These are phyloP conservation scores for Otus sunia DNA, from an alignment of 2,113 vertebrate species.

Conservation along the genomic window DNA sequence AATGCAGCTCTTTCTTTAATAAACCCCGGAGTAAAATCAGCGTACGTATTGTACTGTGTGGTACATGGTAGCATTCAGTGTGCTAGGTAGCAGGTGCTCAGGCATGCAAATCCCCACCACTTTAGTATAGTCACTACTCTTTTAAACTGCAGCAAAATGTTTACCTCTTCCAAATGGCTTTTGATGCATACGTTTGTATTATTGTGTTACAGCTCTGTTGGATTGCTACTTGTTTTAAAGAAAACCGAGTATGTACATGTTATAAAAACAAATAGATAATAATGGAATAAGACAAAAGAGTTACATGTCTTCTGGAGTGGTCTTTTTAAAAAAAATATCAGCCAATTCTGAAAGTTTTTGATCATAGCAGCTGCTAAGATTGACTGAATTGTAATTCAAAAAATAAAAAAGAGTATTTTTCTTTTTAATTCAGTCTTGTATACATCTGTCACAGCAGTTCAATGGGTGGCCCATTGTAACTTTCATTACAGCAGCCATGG, in stretches of 20 bases:
- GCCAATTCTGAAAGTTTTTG: background rate
- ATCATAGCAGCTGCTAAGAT: background rate
- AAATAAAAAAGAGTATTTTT: background rate
- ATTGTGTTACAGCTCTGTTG: background rate
- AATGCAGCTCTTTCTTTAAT: background rate
- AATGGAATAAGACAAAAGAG: background rate
- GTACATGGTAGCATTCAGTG: background rate
- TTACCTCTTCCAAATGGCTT: background rate
- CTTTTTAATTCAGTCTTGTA: background rate
- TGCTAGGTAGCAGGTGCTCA: background rate
- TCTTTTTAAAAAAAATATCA: background rate
- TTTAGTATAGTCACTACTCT: background rate
- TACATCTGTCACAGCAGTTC: background rate
- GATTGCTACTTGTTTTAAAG: background rate
- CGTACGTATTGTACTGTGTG: background rate
- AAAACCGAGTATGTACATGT: background rate
- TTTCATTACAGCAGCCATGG: background rate
- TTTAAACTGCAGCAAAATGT: background rate
- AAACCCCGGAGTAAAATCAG: background rate
- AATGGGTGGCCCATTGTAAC: background rate
- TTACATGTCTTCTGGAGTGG: background rate
- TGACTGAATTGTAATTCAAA: background rate
- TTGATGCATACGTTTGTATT: background rate
- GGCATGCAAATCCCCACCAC: background rate
- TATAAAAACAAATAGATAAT: background rate